Percentiles rank a stretch among this genome's conserved stretches.
Conservation (phyloP, 2,113 vertebrate genomes). For the Pseudorhombus dupliciocellatus region DNA sequence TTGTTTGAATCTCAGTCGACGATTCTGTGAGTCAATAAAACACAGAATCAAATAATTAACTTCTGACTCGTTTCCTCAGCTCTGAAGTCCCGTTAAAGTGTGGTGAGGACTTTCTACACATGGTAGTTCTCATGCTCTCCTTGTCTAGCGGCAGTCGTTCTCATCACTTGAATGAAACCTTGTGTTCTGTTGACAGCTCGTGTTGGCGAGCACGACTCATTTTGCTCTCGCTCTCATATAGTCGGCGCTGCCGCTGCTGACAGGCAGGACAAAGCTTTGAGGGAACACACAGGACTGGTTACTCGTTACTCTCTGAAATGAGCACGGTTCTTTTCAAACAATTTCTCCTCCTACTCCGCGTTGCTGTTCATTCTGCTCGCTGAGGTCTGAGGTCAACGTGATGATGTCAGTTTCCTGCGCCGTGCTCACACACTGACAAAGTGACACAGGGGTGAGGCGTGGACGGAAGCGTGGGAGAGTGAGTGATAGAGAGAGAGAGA, state of each 20-base stretch:
- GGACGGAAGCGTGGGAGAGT: slow-evolving; percentile 65
- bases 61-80: slow-evolving; percentile 3
- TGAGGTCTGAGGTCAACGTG: slow-evolving; percentile 12
- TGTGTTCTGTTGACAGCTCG: slow-evolving; percentile 36
- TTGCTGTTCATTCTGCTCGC: background rate
- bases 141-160: slow-evolving; percentile 34
- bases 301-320: background rate
- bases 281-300: background rate
- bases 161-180: slow-evolving; percentile 50
- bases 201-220: slow-evolving; percentile 6
- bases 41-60: slow-evolving; percentile 3
- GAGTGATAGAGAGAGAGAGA: slow-evolving; percentile 39
- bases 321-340: background rate
- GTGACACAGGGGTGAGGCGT: slow-evolving; percentile 52
- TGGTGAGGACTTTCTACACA: background rate
- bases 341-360: background rate
- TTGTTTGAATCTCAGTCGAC: slow-evolving; percentile 28
- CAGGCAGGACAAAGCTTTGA: background rate
- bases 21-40: slow-evolving; percentile 13
- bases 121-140: background rate
- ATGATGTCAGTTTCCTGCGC: slow-evolving; percentile 35
- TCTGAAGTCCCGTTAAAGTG: background rate
- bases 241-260: slow-evolving; percentile 1
- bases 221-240: slow-evolving; percentile 25
- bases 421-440: slow-evolving; percentile 18